These are phyloP conservation scores for Drosophila melanosoma DNA, from an alignment of 2,888 invertebrate species.

Conservation along the genomic window DNA sequence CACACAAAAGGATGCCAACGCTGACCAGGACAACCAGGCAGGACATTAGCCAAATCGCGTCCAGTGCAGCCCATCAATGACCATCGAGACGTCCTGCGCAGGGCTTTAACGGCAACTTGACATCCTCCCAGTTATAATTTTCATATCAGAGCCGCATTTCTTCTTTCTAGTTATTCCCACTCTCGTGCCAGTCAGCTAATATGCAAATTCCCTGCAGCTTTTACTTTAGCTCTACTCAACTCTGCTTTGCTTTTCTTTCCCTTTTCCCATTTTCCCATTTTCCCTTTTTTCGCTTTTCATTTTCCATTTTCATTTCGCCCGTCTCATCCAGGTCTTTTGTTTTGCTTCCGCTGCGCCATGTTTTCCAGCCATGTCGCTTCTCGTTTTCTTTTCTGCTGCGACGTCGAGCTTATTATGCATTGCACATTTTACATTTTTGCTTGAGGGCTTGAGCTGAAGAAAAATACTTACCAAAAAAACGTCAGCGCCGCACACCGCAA, in stretches of 20 bases:
- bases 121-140: constrained; percentile 16
- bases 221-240: constrained; percentile 59
- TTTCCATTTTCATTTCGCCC: background rate
- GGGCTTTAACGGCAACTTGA: constrained; percentile 59
- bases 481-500: constrained; percentile 64
- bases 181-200: constrained; percentile 66
- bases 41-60: background rate
- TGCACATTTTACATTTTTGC: constrained; percentile 78
- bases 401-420: constrained; percentile 76
- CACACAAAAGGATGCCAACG: constrained; percentile 45
- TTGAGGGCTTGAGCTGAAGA: constrained; percentile 32
- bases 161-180: constrained; percentile 31
- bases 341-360: constrained; percentile 72
- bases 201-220: constrained; percentile 77
- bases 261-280: constrained; percentile 8
- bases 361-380: constrained; percentile 56
- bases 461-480: constrained; percentile 27
- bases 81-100: constrained; percentile 51
- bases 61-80: constrained; percentile 54
- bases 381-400: constrained; percentile 45
- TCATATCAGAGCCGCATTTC: constrained; percentile 17
- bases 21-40: constrained; percentile 11
- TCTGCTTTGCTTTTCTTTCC: constrained; percentile 42
- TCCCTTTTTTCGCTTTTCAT: constrained; percentile 9
- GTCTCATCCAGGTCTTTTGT: constrained; percentile 60